Evolutionary conservation across 2,113 vertebrate genomes (phyloP).

Genomic region (Psephotus haematonotus): DNA sequence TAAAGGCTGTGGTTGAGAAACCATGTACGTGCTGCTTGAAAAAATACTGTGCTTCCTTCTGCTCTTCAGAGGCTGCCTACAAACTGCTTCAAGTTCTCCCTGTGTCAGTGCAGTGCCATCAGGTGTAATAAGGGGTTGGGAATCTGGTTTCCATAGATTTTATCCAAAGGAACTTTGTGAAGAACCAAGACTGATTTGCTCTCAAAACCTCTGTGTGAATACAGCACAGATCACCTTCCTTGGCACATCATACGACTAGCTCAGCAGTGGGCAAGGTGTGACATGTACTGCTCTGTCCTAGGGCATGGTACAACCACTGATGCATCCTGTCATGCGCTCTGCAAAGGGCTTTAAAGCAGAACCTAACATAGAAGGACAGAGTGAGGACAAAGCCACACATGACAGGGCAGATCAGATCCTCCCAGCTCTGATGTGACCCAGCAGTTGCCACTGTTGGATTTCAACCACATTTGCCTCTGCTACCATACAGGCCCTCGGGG

Average conservation of each 20-base stretch:
- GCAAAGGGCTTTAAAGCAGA: not conserved
- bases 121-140: not conserved
- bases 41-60: not conserved
- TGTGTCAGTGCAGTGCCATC: not conserved
- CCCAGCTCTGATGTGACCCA: rapidly evolving
- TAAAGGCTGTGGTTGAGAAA: not conserved
- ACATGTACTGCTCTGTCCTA: rapidly evolving
- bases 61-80: not conserved
- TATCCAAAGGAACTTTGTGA: not conserved
- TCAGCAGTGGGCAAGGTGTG: not conserved
- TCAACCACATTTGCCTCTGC: not conserved
- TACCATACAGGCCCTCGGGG: not conserved
- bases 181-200: not conserved
- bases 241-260: too few species aligned
- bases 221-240: not conserved
- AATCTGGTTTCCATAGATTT: not conserved
- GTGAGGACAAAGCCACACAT: not conserved
- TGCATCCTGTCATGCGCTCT: not conserved
- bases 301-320: not conserved
- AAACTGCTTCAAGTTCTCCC: not conserved
- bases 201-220: rapidly evolving
- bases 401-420: not conserved
- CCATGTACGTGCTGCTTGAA: not conserved
- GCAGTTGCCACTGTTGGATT: not conserved
- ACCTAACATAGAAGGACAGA: not conserved